Evolutionary conservation across 2,113 vertebrate species (phyloP).

Genomic region (Marmota monax): DNA sequence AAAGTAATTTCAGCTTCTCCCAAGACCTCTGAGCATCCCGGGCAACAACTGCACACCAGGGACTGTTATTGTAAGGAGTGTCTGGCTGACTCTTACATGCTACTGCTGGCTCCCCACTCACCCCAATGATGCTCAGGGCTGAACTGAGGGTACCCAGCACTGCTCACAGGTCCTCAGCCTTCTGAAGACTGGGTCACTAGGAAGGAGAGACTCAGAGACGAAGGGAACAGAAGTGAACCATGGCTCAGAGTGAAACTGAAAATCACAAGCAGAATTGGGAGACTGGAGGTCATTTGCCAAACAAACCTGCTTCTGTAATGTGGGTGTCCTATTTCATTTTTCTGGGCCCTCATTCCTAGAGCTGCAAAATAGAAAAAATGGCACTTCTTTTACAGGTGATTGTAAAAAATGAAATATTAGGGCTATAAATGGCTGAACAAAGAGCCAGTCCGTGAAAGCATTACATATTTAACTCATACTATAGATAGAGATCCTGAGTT

Average conservation of each 20-base stretch:
- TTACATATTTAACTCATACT: neutral
- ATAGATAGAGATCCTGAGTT: neutral
- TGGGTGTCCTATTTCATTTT: neutral
- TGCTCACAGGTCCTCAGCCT: neutral
- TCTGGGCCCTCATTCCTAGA: neutral
- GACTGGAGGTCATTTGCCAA: neutral
- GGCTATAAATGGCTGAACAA: neutral
- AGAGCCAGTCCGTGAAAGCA: neutral
- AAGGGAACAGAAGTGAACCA: neutral
- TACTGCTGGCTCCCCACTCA: neutral
- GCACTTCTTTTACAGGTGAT: neutral
- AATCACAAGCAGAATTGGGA: neutral
- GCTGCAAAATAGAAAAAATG: neutral
- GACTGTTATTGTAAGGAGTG: neutral
- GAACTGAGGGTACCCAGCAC: neutral
- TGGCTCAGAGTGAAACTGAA: neutral
- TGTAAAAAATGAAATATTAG: neutral
- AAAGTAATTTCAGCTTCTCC: constrained; percentile 72
- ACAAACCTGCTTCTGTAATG: neutral
- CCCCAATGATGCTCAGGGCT: neutral
- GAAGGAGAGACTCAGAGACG: neutral
- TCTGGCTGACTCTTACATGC: neutral
- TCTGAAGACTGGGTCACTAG: neutral
- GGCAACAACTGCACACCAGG: too few relatives aligned
- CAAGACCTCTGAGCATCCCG: constrained; percentile 68